Percentiles rank a stretch among this genome's conserved stretches.
Conservation (phyloP, 2,113 vertebrate genomes). For the Chaetura pelagica region DNA sequence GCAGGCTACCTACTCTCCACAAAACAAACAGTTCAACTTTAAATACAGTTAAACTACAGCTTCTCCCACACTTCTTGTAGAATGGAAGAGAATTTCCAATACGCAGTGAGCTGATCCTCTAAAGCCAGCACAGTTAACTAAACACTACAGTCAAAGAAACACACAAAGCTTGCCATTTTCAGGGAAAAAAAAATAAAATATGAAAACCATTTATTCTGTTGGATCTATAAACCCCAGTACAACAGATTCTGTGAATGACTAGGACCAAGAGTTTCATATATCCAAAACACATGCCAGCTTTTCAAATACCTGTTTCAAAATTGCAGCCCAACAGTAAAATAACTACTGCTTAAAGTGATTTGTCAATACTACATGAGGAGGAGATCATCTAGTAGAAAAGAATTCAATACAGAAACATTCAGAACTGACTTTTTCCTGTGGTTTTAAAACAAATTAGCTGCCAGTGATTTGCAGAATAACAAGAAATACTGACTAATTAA, state of each 20-base stretch:
- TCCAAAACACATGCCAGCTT: background rate
- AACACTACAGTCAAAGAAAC: background rate
- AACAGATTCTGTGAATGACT: background rate
- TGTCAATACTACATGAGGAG: background rate
- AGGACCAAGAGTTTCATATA: background rate
- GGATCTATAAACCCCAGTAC: background rate
- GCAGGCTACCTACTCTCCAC: background rate
- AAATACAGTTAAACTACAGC: background rate
- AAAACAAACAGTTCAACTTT: background rate
- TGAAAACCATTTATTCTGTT: background rate
- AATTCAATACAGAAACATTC: conserved; percentile 1
- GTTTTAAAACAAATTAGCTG: conserved; percentile 54
- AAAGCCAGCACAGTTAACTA: background rate
- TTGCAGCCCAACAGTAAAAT: background rate
- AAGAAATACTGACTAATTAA: conserved; percentile 56
- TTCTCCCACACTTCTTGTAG: background rate
- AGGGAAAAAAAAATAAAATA: background rate
- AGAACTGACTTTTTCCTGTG: background rate
- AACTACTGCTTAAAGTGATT: conserved; percentile 50
- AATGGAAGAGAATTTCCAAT: background rate
- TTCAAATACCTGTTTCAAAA: background rate
- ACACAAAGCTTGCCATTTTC: background rate
- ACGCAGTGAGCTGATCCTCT: background rate
- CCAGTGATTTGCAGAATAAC: conserved; percentile 28
- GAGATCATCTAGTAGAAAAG: conserved; percentile 2